Base-by-base conservation (phyloP, 2,888 invertebrate genomes). In the Drosophila kuntzei region DNA sequence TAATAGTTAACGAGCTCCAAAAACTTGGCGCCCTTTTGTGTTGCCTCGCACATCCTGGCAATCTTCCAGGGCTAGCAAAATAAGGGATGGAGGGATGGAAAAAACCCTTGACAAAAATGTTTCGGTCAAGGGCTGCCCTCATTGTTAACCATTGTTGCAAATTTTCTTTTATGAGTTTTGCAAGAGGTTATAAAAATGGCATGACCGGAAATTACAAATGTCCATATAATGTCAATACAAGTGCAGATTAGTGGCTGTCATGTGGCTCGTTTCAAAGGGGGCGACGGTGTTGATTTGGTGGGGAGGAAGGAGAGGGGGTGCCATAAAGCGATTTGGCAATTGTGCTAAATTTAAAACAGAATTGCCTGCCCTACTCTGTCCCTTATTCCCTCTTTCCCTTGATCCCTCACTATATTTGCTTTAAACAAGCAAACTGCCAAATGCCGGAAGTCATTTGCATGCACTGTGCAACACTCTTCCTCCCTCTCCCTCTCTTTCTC, bases 181-280 rank as follows among this genome's bases (percentile, higher is more conserved):
- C 67, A 77, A 66, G 71, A 69, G 82, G 79, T 86, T 87, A 87
- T 87, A 84, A 88, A 84, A 84, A 87, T 70, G 87, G 81, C 87
- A 75, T 70, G 62, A 57, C 89, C 89, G 89, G 89, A 85, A 87
- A 85, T 85, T 85, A 85, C 86, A 85, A 85, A 89, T 87, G 88
- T 85, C 86, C 88, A 89, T 79, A 79, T 89, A 89, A 87, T 87
- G 84, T 89, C 89, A 87, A 79, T 89, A 87, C 85, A 84, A 79
- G 87, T 84, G 71, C 70, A 87, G 84, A 89, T 89, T 89, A 89
- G 87, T 89, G 87, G 79, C 79, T 87, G 85, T 81, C 87, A 71
- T 85, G 86, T 81, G 89, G 87, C 76, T 73, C 72, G 72, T 87
- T 88, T 64, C 47, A 8, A 20, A 12, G 4, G 20, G 18, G n/a